Base-by-base conservation (phyloP, 2,113 vertebrate genomes). In the Pelvicachromis taeniatus region DNA sequence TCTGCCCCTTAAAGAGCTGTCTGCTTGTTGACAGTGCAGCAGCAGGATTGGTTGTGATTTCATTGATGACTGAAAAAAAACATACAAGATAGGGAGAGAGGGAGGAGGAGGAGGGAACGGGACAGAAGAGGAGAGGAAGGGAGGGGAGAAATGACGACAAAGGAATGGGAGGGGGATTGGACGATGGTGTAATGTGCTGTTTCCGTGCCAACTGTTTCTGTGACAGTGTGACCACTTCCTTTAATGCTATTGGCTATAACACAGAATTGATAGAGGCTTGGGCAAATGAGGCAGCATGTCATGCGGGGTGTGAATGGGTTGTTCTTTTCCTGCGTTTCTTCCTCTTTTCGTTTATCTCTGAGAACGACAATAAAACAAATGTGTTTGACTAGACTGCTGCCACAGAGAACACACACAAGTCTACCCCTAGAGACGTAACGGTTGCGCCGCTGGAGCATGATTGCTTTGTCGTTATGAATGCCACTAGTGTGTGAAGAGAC, bases 191-290 rank as follows among this genome's bases (percentile, higher is more conserved):
- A 95, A 95, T 94, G 93, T 94, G 92, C 93, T 95, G 96, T 96
- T 96, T 96, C 95, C 92, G 95, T 96, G 96, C 96, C 96, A 96
- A 96, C 95, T 95, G 95, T 95, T 94, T 93, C 95, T 94, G 94
- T 95, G 94, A 96, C 94, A 95, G 95, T 93, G 92, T 89, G 93
- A 87, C 93, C 89, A 93, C 93, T 95, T 95, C 94, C 93, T 96
- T 94, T 90, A 90, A 92, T 91, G 93, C 91, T 87, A 95, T 95
- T 96, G 94, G 95, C 92, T 90, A 86, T 88, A 42, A 91, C 38
- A 77, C 85, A 56, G 56, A 94, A 95, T 54, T 87, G 95, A 95
- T 92, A 82, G 93, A 84, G 87, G 81, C 80, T 82, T 29, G 7
- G 85, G 87, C 93, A 91, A 96, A 95, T 94, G 79, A 94, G 89